Conservation (phyloP, 1,140 invertebrate genomes). For the Marisa cornuarietis region DNA sequence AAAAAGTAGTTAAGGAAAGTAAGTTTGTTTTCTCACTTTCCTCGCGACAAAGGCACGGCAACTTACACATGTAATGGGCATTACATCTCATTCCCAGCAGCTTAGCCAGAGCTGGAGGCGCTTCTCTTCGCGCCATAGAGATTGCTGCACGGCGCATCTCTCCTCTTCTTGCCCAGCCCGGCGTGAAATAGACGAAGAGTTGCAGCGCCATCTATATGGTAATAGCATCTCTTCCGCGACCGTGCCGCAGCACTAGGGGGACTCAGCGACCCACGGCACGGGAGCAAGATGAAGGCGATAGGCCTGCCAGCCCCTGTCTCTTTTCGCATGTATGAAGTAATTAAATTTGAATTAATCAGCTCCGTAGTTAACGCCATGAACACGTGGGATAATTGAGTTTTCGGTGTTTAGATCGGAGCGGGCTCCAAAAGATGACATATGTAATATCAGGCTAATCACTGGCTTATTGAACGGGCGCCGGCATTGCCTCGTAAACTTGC, state of each 20-base stretch:
- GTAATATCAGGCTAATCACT: conserved; percentile 41
- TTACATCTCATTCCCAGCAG: background rate
- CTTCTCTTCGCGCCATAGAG: conserved; percentile 14
- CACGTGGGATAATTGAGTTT: conserved; percentile 46
- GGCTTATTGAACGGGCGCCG: conserved; percentile 34
- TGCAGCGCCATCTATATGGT: conserved; percentile 37
- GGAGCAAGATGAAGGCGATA: conserved; percentile 28
- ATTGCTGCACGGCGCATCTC: background rate
- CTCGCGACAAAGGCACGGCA: background rate
- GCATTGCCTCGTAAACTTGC: conserved; percentile 37
- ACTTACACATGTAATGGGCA: background rate
- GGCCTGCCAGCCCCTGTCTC: conserved; percentile 15
- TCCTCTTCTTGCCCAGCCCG: conserved; percentile 11
- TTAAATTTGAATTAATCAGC: conserved; percentile 50
- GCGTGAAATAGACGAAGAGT: conserved; percentile 12
- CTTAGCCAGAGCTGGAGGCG: conserved; percentile 1
- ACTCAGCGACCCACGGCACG: conserved; percentile 4
- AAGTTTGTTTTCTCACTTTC: background rate
- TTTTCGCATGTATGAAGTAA: conserved; percentile 44
- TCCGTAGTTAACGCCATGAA: conserved; percentile 39
- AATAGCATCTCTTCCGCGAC: conserved; percentile 24
- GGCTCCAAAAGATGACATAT: conserved; percentile 40
- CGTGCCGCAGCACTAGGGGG: background rate
- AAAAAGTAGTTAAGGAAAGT: background rate
- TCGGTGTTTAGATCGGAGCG: conserved; percentile 36